phyloP scores from a whole-genome alignment of 1,140 invertebrate species.

The Microplitis mediator region DNA sequence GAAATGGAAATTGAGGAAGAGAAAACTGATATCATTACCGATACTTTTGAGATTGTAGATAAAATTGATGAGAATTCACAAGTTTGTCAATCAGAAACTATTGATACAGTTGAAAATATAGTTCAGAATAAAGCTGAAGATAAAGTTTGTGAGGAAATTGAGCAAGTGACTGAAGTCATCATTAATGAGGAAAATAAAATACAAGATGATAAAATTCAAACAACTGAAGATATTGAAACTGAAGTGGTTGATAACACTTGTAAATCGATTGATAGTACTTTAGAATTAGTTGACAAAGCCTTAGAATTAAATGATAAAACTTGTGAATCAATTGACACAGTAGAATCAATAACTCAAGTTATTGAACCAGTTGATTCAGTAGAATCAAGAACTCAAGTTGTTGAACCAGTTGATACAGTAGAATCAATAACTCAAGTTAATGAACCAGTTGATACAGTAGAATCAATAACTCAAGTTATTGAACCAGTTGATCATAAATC shows the following conservation, averaged over 20 bases:
- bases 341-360: no score
- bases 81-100: no score
- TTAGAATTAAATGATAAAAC: no score
- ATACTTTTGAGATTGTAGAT: background rate
- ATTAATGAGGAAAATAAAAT: no score
- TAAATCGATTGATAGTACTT: no score
- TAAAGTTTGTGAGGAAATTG: no score
- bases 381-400: no score
- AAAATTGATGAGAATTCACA: background rate
- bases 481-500: background rate
- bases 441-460: background rate
- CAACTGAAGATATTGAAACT: background rate
- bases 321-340: background rate
- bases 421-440: background rate
- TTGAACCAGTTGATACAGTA: background rate
- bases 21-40: background rate
- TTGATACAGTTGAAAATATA: no score
- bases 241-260: background rate
- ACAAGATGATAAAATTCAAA: background rate
- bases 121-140: no score
- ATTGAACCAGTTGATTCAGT: background rate
- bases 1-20: background rate
- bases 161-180: no score
- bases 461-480: background rate
- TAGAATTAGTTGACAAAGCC: no score